Evolutionary conservation across 2,797 vertebrate species (phyloP).

Genomic region (Coranthus polyacanthus): DNA sequence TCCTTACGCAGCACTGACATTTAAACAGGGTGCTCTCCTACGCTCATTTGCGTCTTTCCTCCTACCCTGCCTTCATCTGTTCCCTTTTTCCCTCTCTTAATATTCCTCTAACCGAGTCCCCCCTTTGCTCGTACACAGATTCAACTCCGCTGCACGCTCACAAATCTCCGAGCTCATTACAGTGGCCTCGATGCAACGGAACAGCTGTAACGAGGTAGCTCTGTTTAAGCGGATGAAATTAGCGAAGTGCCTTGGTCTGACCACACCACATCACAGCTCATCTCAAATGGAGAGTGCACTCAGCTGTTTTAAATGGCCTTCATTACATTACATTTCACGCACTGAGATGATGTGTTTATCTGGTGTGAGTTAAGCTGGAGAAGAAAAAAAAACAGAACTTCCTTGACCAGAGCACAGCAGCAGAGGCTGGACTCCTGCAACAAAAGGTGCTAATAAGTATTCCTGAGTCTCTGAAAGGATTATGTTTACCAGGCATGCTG

Average conservation of each 20-base stretch:
- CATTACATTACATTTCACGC: constrained; percentile 47
- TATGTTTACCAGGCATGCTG: constrained; percentile 3
- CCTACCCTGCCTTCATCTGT: constrained; percentile 7
- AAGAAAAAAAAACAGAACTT: constrained; percentile 3
- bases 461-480: constrained; percentile 14
- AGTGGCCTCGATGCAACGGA: constrained; percentile 39
- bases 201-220: constrained; percentile 60
- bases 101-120: constrained; percentile 37
- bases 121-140: neutral
- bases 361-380: neutral
- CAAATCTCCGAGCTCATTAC: constrained; percentile 74
- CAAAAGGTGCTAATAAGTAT: constrained; percentile 7
- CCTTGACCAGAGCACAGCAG: neutral
- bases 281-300: constrained; percentile 40
- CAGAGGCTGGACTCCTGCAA: constrained; percentile 2
- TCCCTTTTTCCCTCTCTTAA: constrained; percentile 21
- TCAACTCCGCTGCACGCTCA: constrained; percentile 8
- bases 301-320: constrained; percentile 40
- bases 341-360: constrained; percentile 23
- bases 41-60: constrained; percentile 40
- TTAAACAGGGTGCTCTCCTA: constrained; percentile 42
- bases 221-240: constrained; percentile 68
- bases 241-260: constrained; percentile 54
- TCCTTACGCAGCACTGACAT: constrained; percentile 57
- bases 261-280: constrained; percentile 48